Percentiles rank a stretch among this genome's conserved stretches.
Evolutionary conservation across 2,888 invertebrate species (phyloP).

Genomic region (Dioctria rufipes): DNA sequence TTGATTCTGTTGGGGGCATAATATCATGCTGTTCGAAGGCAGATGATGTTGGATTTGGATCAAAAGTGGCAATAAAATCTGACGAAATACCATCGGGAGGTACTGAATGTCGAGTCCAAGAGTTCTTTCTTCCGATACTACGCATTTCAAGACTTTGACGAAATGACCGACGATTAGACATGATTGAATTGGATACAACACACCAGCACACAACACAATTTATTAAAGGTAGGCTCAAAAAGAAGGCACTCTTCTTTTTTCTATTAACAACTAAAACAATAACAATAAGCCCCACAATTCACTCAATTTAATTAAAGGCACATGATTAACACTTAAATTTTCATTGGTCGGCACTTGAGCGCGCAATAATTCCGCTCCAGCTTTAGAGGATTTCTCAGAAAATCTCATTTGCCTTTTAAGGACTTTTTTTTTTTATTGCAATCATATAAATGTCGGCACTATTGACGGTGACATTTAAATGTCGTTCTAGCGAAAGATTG

Average conservation of each 20-base stretch:
- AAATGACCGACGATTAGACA: constrained; percentile 28
- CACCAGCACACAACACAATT: too few species aligned
- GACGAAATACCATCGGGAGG: constrained; percentile 68
- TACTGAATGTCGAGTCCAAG: constrained; percentile 68
- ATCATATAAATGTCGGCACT: constrained; percentile 8
- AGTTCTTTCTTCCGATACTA: constrained; percentile 61
- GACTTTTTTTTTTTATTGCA: constrained; percentile 10
- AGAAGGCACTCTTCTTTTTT: constrained; percentile 28
- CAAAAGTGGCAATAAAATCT: constrained; percentile 67
- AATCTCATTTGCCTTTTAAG: constrained; percentile 8
- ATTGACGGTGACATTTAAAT: constrained; percentile 40
- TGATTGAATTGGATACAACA: background rate
- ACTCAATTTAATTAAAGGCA: background rate
- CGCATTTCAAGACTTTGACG: constrained; percentile 35
- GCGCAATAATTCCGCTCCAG: background rate
- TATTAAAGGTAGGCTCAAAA: background rate
- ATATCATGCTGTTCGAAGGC: background rate
- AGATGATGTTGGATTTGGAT: constrained; percentile 61
- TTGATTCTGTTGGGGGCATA: constrained; percentile 28
- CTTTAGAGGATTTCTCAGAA: background rate
- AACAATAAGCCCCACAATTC: background rate
- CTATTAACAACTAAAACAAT: background rate
- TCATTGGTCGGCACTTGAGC: constrained; percentile 25
- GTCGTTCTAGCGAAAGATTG: constrained; percentile 1
- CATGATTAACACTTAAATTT: background rate